Conservation (phyloP, 2,113 vertebrate genomes). For the Callipepla squamata region DNA sequence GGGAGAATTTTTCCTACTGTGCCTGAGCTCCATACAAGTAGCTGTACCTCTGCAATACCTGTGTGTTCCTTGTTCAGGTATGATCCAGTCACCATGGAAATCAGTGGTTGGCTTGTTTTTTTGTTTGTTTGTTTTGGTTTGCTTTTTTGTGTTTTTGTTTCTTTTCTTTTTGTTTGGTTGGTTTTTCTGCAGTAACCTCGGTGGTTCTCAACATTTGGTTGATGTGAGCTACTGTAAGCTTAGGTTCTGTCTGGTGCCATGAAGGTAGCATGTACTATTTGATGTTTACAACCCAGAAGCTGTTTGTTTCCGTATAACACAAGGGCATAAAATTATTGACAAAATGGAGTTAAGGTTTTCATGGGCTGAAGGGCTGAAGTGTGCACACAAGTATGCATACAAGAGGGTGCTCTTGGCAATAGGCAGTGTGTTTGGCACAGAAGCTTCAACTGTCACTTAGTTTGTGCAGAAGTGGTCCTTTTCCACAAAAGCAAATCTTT, state of each 20-base stretch:
- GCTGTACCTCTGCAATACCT: background rate
- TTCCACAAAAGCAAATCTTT: conserved; percentile 5
- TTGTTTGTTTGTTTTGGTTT: too few relatives aligned
- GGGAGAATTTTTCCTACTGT: background rate
- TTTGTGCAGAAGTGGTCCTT: background rate
- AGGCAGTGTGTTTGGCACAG: background rate
- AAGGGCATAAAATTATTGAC: background rate
- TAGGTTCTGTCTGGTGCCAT: background rate
- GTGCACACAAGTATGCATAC: rapidly evolving
- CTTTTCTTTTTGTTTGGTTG: too few relatives aligned
- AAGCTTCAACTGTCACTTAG: background rate
- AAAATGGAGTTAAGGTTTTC: background rate
- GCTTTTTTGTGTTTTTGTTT: too few relatives aligned
- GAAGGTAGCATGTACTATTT: background rate
- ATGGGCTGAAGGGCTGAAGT: background rate
- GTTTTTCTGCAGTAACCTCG: background rate
- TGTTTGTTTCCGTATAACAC: background rate
- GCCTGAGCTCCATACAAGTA: background rate
- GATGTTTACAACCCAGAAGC: background rate
- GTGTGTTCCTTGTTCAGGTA: background rate
- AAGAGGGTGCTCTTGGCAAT: rapidly evolving
- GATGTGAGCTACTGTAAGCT: background rate
- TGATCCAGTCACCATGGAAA: background rate
- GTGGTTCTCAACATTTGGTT: background rate
- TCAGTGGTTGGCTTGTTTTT: background rate